phyloP scores from a whole-genome alignment of 2,888 invertebrate species.

The Lasioglossum lativentre region DNA sequence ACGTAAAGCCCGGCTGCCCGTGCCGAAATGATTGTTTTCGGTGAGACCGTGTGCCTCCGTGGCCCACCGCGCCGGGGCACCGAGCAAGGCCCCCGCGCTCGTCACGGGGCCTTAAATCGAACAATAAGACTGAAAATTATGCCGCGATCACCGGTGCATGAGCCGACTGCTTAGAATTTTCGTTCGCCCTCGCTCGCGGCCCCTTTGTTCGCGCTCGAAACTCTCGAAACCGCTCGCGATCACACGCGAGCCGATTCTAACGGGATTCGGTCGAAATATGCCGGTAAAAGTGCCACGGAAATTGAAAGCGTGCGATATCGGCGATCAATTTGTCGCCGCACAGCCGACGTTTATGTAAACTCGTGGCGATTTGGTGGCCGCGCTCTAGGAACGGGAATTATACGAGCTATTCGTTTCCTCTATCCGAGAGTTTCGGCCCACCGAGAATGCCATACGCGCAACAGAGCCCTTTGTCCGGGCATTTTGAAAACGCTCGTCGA shows the following conservation, averaged over 20 bases:
- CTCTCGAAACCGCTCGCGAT: background rate
- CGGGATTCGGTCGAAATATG: background rate
- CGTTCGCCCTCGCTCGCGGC: background rate
- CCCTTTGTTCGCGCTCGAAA: background rate
- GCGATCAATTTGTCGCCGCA: background rate
- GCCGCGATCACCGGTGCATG: conserved; percentile 14
- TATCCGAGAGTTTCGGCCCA: background rate
- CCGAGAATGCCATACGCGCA: background rate
- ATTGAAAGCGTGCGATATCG: background rate
- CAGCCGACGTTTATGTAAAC: background rate
- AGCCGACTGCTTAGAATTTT: conserved; percentile 18
- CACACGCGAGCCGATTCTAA: background rate
- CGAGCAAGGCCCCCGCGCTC: background rate
- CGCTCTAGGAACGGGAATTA: background rate
- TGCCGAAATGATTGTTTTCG: conserved; percentile 51
- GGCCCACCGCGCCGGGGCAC: conserved; percentile 7
- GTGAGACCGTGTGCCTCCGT: conserved; percentile 26
- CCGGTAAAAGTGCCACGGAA: background rate
- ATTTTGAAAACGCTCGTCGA: background rate
- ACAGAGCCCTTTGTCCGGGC: background rate
- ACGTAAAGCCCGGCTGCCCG: conserved; percentile 75
- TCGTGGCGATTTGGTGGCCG: background rate
- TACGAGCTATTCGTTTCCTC: background rate
- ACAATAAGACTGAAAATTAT: conserved; percentile 40
- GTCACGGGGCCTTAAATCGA: conserved; percentile 44